Percentiles rank a stretch among this genome's conserved stretches.
These are phyloP conservation scores for Orthosia incerta DNA, from an alignment of 2,888 invertebrate species.

Conservation along the genomic window DNA sequence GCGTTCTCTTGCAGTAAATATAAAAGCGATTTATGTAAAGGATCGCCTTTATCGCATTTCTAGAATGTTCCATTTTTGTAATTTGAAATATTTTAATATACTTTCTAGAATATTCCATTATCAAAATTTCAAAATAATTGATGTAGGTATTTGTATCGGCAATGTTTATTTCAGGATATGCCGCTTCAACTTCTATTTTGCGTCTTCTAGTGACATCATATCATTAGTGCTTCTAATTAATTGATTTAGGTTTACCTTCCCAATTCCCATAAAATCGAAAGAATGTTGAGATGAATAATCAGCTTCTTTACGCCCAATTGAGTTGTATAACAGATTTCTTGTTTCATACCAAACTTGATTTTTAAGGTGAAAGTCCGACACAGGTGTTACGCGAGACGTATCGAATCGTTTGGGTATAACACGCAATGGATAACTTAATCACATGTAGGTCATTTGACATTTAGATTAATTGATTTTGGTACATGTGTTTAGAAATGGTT, in stretches of 20 bases:
- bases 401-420: slow-evolving; percentile 79
- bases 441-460: slow-evolving; percentile 69
- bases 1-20: background rate
- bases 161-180: background rate
- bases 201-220: background rate
- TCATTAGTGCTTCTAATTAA: background rate
- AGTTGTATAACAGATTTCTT: slow-evolving; percentile 85
- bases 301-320: slow-evolving; percentile 69
- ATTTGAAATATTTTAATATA: too few species aligned
- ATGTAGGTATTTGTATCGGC: background rate
- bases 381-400: slow-evolving; percentile 81
- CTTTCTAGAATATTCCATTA: background rate
- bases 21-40: background rate
- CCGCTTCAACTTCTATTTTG: background rate
- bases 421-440: slow-evolving; percentile 79
- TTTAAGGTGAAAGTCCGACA: slow-evolving; percentile 84
- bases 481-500: slow-evolving; percentile 31
- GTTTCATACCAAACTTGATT: slow-evolving; percentile 79
- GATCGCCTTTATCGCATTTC: too few species aligned
- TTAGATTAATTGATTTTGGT: slow-evolving; percentile 44
- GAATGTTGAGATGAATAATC: slow-evolving; percentile 63
- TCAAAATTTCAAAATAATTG: background rate
- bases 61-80: background rate
- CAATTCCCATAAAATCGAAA: slow-evolving; percentile 23
- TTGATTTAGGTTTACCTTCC: background rate